Evolutionary conservation across 2,888 invertebrate species (phyloP).

Genomic region (Eristalinus aeneus): DNA sequence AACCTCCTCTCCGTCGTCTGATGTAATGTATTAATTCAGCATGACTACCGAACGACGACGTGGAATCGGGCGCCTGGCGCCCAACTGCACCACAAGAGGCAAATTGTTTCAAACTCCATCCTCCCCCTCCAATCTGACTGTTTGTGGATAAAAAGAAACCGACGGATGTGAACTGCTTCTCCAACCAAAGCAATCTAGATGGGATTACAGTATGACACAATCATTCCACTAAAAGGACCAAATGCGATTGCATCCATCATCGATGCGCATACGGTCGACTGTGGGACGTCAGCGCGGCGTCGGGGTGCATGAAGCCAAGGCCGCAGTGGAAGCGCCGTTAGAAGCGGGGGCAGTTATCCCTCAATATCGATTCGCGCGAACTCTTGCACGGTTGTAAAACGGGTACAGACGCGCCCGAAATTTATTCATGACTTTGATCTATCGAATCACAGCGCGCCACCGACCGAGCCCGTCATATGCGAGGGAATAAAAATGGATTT

Average conservation of each 20-base stretch:
- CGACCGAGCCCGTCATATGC: not conserved
- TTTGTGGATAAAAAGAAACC: slow-evolving; percentile 2
- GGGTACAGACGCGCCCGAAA: slow-evolving; percentile 42
- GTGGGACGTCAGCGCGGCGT: not conserved
- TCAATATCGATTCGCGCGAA: slow-evolving; percentile 24
- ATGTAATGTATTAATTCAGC: slow-evolving; percentile 62
- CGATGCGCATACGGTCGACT: not conserved
- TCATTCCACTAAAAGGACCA: slow-evolving; percentile 36
- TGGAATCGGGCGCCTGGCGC: slow-evolving; percentile 24
- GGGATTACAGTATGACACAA: slow-evolving; percentile 53
- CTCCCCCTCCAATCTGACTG: slow-evolving; percentile 15
- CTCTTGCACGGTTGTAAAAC: slow-evolving; percentile 14
- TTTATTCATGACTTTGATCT: slow-evolving; percentile 67
- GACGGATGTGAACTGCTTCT: not conserved
- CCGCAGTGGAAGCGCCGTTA: not conserved
- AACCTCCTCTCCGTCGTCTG: slow-evolving; percentile 20
- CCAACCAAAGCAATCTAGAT: slow-evolving; percentile 36
- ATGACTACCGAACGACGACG: slow-evolving; percentile 40
- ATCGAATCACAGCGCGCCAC: slow-evolving; percentile 29
- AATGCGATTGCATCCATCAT: slow-evolving; percentile 62
- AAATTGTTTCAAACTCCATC: slow-evolving; percentile 16
- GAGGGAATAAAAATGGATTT: slow-evolving; percentile 51
- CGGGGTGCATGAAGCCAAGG: not conserved
- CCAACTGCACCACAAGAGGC: slow-evolving; percentile 24
- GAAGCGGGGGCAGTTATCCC: slow-evolving; percentile 15